Evolutionary conservation across 2,888 invertebrate genomes (phyloP), one percentile per base, ranked within the genome.

Genomic region (Perizoma affinitatum): DNA sequence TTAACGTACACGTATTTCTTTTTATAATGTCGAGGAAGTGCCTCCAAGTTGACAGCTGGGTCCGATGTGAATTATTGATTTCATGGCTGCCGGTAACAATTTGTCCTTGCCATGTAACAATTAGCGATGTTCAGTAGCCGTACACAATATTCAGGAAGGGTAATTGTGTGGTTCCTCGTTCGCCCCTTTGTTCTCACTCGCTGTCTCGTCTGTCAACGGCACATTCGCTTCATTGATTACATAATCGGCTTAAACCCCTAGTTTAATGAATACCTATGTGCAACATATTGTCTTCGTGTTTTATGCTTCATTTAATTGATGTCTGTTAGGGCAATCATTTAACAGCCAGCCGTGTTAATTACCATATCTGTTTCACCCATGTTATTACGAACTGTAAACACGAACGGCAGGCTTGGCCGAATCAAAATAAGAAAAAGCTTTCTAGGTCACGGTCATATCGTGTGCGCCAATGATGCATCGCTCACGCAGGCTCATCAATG

Each of bases 81-180:
- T 58, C n/a, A 36, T 45, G 50, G 55, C 54, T 45, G 58, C 58
- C 52, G 60, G 46, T 58, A 54, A 52, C 54, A 65, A 74, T 72
- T 69, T 75, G 76, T 77, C 68, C 66, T 61, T 68, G 61, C 64
- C 61, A 65, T 65, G 71, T 66, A 69, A 67, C 79, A 83, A 85
- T 86, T 84, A 84, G 77, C 71, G 60, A 64, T 72, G 74, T 79
- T 82, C 75, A 82, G 67, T 79, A 73, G 69, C 71, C 70, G 74
- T 70, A 67, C 69, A 82, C 74, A 80, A 75, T 76, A 73, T 80
- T 74, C 79, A 75, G 78, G 78, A 84, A 85, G 81, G 85, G 87
- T 83, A 86, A 79, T 83, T 83, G 78, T 80, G 71, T 73, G 70
- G 68, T 67, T 68, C 77, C 70, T 70, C 79, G 68, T 68, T 67